These are phyloP conservation scores for Varroa destructor DNA, from an alignment of 1,140 invertebrate genomes.

Conservation along the genomic window DNA sequence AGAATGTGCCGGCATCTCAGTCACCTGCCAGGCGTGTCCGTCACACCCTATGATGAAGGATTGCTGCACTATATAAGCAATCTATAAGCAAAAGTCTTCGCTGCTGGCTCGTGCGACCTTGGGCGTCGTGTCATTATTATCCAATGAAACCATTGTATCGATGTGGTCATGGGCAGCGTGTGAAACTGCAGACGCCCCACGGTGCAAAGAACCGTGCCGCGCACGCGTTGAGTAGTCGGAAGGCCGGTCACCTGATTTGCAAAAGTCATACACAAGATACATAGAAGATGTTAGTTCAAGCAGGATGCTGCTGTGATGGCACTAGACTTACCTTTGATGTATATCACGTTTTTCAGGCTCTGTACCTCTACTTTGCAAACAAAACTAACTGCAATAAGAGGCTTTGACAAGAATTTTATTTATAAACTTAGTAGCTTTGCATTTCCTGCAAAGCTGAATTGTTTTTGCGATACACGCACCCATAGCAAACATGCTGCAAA, in stretches of 20 bases:
- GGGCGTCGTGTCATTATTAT: conserved; percentile 12
- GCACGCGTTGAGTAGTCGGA: background rate
- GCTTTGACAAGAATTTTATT: no score
- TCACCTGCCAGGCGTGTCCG: no score
- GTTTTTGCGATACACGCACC: no score
- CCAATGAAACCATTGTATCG: conserved; percentile 18
- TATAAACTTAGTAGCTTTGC: no score
- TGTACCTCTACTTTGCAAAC: no score
- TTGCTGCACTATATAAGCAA: background rate
- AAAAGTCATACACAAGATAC: background rate
- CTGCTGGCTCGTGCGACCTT: conserved; percentile 24
- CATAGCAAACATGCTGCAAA: no score
- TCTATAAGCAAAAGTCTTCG: conserved; percentile 26
- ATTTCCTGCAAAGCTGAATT: no score
- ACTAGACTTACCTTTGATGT: background rate
- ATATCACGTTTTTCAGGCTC: background rate
- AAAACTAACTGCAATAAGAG: no score
- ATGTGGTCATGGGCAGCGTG: background rate
- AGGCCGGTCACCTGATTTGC: background rate
- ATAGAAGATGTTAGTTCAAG: background rate
- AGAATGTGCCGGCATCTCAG: no score
- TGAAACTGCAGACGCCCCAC: no score
- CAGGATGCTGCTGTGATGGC: background rate
- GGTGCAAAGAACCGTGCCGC: background rate
- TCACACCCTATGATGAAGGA: background rate